Percentiles rank a stretch among this genome's conserved stretches.
These are phyloP conservation scores for Doryteuthis pealeii DNA, from an alignment of 1,140 invertebrate species.

Conservation along the genomic window DNA sequence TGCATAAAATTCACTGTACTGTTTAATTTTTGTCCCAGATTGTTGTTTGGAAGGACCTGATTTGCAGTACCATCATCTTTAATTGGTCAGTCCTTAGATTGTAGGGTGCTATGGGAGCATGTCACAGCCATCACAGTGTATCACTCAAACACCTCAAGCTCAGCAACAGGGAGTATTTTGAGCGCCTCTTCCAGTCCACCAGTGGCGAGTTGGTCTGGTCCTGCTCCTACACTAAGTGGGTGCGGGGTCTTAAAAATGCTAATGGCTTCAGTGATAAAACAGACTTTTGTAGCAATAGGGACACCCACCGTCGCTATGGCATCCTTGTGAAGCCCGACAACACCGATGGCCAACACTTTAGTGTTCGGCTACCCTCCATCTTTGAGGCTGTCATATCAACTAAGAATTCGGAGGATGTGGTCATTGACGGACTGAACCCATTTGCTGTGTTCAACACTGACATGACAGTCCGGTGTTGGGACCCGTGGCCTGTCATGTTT, in stretches of 20 bases:
- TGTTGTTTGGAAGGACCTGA: neutral
- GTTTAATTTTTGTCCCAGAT: neutral
- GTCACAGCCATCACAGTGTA: slow-evolving; percentile 4
- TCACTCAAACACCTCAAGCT: neutral
- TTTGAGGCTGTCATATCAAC: slow-evolving; percentile 31
- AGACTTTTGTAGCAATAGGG: slow-evolving; percentile 37
- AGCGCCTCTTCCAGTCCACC: slow-evolving; percentile 3
- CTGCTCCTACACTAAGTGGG: slow-evolving; percentile 41
- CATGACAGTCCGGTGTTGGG: slow-evolving; percentile 29
- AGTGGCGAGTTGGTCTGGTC: slow-evolving; percentile 25
- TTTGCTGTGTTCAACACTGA: slow-evolving; percentile 27
- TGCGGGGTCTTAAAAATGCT: slow-evolving; percentile 27
- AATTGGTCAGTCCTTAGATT: neutral
- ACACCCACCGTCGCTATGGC: slow-evolving; percentile 34
- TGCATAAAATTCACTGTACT: neutral
- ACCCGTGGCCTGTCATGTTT: slow-evolving; percentile 27
- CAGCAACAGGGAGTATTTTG: neutral
- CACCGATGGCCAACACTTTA: slow-evolving; percentile 35
- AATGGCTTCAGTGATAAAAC: slow-evolving; percentile 41
- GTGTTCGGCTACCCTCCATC: slow-evolving; percentile 30
- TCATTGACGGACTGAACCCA: slow-evolving; percentile 29
- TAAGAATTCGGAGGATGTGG: slow-evolving; percentile 28
- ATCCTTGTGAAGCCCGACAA: slow-evolving; percentile 40
- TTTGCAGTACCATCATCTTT: neutral
- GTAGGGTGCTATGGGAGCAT: neutral